Evolutionary conservation across 2,113 vertebrate species (phyloP), one percentile per base, ranked within the genome.

Genomic region (Trinectes maculatus): DNA sequence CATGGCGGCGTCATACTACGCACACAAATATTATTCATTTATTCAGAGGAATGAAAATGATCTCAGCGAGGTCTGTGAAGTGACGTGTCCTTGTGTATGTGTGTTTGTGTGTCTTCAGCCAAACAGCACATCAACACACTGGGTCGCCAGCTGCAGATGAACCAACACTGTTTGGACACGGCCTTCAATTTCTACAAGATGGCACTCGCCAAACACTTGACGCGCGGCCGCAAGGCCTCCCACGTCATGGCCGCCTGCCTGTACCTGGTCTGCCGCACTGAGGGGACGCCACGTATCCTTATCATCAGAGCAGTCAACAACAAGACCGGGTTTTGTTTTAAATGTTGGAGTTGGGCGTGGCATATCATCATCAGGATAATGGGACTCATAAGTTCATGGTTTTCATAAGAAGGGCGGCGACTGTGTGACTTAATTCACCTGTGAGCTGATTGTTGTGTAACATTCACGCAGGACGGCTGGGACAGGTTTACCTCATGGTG

Each of bases 121-220:
- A 91, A 92, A 54, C 92, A 93, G 11, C 94, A 95, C 79, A 97
- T 99, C 83, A 93, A 93, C 77, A 93, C 95, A 31, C 86, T 99
- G 89, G 98, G 98, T 26, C 96, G 92, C 82, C 97, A 98, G 90
- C 93, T 99, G 69, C 96, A 99, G 84, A 93, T 99, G 85, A 98
- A 95, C 87, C 91, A 96, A 11, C 98, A 98, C 61, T 98, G 97
- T 63, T 85, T 99, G 84, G 95, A 99, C 87, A 99, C 96, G 0
- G 97, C 97, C 59, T 95, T 95, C 84, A 99, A 98, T 89, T 99
- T 99, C 90, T 99, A 98, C 92, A 96, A 96, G 93, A 99, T 99
- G 96, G 98, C 98, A 0, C 94, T 98, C 49, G 89, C 81, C 85
- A 97, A 96, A 42, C 94, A 93, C 28, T 87, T 99, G 37, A 99